A percentile compares a stretch with the other conserved stretches of the same genome.
Conservation (phyloP, 1,140 invertebrate species). For the Drosophila melanica region DNA sequence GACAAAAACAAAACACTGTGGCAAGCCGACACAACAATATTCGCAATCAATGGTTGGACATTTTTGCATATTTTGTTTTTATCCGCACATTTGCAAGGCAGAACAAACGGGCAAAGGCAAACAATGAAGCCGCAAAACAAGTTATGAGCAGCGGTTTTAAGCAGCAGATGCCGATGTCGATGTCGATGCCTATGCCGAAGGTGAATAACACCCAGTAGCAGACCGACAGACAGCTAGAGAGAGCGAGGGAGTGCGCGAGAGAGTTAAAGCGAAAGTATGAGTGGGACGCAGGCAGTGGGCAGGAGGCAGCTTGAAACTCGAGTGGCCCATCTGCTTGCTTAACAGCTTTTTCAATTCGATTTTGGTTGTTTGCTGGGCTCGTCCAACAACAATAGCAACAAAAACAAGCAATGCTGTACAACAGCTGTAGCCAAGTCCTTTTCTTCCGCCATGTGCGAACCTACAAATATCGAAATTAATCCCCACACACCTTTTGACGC, state of each 20-base stretch:
- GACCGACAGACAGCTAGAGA: slow-evolving; percentile 16
- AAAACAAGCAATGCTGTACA: not conserved
- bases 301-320: slow-evolving; percentile 23
- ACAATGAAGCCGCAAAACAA: slow-evolving; percentile 52
- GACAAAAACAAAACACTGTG: slow-evolving; percentile 3
- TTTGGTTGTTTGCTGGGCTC: slow-evolving; percentile 2
- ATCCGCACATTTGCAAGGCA: slow-evolving; percentile 58
- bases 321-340: slow-evolving; percentile 8
- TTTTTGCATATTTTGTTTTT: slow-evolving; percentile 66
- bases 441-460: slow-evolving; percentile 19
- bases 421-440: slow-evolving; percentile 24
- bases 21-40: slow-evolving; percentile 28
- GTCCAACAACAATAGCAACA: slow-evolving; percentile 3
- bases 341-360: slow-evolving; percentile 10
- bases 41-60: slow-evolving; percentile 4
- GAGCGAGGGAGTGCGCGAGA: slow-evolving; percentile 33
- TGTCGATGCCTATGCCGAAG: slow-evolving; percentile 17
- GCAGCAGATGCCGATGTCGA: slow-evolving; percentile 9
- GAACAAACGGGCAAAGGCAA: slow-evolving; percentile 45
- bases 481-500: not conserved
- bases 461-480: not conserved
- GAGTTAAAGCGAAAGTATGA: slow-evolving; percentile 34
- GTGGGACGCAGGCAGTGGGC: not conserved
- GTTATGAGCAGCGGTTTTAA: slow-evolving; percentile 25
- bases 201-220: slow-evolving; percentile 39